Conservation (phyloP, 2,113 vertebrate genomes). For the Alligator mississippiensis region DNA sequence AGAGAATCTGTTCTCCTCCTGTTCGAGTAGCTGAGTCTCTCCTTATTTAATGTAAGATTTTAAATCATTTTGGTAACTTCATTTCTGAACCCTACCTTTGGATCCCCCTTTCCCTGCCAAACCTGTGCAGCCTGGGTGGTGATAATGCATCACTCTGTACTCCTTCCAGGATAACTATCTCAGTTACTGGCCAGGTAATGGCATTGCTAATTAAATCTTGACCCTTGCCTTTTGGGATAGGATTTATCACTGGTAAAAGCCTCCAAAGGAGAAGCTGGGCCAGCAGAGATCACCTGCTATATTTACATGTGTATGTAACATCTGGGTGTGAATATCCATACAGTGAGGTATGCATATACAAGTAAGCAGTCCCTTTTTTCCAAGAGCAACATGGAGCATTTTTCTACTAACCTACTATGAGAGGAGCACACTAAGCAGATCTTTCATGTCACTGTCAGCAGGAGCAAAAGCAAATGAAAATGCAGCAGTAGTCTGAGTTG, state of each 20-base stretch:
- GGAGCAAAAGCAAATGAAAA: background rate
- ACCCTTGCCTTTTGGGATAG: background rate
- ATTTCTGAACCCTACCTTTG: background rate
- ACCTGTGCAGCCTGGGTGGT: background rate
- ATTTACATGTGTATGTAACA: background rate
- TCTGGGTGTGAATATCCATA: accelerated
- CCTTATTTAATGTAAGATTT: slow-evolving; percentile 11
- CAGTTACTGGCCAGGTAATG: background rate
- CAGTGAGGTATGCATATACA: background rate
- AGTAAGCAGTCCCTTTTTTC: background rate
- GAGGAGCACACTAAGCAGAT: background rate
- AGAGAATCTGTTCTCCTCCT: slow-evolving; percentile 5
- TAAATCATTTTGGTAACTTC: background rate
- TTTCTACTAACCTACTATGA: background rate
- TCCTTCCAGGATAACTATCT: background rate
- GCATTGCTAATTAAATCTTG: background rate
- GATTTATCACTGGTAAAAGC: background rate
- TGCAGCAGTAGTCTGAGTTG: background rate
- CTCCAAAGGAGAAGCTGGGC: background rate
- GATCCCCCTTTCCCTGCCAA: background rate
- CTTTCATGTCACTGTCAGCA: background rate
- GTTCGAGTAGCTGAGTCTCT: slow-evolving; percentile 1
- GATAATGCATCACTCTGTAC: accelerated
- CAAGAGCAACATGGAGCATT: background rate
- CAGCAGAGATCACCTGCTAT: background rate